Conservation (phyloP, 2,113 vertebrate genomes). For the Chionis minor region DNA sequence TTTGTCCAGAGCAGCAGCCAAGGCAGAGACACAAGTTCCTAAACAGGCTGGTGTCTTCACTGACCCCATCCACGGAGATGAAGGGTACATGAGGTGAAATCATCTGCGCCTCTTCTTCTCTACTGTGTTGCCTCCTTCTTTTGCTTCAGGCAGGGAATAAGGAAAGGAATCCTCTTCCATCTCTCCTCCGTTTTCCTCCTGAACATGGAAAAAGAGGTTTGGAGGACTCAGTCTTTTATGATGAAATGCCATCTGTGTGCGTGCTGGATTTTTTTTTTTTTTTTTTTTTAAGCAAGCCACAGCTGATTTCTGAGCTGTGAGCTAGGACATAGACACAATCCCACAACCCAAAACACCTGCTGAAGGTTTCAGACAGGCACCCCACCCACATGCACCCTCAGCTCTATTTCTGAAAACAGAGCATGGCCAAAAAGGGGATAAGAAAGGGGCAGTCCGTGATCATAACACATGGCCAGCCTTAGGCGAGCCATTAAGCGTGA, state of each 20-base stretch:
- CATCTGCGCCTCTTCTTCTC: not conserved
- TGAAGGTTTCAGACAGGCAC: not conserved
- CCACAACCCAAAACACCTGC: not conserved
- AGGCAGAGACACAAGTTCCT: not conserved
- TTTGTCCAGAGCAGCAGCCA: not conserved
- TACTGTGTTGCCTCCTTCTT: not conserved
- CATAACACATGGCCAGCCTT: not conserved
- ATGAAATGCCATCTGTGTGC: not conserved
- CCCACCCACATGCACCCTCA: not conserved
- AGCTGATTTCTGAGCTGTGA: not conserved
- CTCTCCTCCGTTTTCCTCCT: not conserved
- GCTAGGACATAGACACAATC: accelerated
- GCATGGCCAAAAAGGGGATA: not conserved
- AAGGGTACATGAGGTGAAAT: not conserved
- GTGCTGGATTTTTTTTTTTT: not conserved
- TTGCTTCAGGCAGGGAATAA: not conserved
- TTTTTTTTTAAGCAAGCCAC: not conserved
- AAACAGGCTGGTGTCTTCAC: not conserved
- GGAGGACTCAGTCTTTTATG: not conserved
- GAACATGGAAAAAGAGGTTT: not conserved
- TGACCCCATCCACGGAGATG: not conserved
- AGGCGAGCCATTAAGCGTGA: not conserved
- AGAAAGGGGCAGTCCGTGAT: accelerated
- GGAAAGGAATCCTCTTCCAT: not conserved
- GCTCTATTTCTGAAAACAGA: not conserved